Conservation (phyloP, 2,113 vertebrate species). For the Coreoperca whiteheadi region DNA sequence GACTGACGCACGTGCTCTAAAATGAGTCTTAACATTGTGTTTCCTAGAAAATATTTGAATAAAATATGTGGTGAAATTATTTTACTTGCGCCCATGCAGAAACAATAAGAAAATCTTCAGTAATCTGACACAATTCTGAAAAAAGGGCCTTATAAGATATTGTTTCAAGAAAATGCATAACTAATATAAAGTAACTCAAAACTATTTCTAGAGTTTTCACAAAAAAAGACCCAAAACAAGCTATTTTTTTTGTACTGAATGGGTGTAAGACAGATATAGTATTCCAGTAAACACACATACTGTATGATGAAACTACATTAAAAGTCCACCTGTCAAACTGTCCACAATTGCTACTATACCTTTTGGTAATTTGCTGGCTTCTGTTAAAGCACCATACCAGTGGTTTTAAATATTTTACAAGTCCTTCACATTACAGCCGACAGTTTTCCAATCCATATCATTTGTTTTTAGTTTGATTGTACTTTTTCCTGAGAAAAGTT, state of each 20-base stretch:
- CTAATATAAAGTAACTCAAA: neutral
- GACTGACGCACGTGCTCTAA: too few relatives aligned
- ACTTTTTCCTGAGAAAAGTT: neutral
- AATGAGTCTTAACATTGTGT: constrained; percentile 1
- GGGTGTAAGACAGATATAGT: neutral
- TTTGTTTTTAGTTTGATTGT: neutral
- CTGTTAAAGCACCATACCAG: neutral
- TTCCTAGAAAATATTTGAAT: neutral
- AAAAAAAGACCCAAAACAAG: neutral
- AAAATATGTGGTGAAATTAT: neutral
- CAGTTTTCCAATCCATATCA: neutral
- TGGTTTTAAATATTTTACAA: neutral
- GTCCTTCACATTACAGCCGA: neutral
- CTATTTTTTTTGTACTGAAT: neutral
- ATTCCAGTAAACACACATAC: neutral
- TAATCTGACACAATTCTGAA: neutral
- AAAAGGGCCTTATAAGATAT: neutral
- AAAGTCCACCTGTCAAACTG: neutral
- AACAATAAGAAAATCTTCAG: neutral
- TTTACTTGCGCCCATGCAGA: neutral
- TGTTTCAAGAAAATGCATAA: neutral
- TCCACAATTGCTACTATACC: neutral
- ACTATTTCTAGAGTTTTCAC: neutral
- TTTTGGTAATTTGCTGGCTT: neutral
- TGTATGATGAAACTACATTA: neutral